Evolutionary conservation across 1,140 invertebrate species (phyloP).

Genomic region (Drosophila trapezifrons): DNA sequence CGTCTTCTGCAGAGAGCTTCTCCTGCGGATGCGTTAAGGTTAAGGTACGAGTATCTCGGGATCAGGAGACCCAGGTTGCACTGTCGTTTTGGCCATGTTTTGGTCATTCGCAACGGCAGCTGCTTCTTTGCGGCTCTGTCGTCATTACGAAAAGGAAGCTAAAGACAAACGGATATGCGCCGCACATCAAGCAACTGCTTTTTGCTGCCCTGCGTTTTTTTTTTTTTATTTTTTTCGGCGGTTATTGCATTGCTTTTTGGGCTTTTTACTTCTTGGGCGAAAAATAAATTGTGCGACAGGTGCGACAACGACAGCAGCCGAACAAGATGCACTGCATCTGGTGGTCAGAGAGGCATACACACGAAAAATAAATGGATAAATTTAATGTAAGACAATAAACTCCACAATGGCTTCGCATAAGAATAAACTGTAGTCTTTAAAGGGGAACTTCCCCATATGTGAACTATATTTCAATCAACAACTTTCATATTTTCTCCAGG

Average conservation of each 20-base stretch:
- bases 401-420: background rate
- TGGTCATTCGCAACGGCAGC: constrained; percentile 57
- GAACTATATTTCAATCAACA: background rate
- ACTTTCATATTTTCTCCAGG: background rate
- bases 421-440: background rate
- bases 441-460: rapidly evolving
- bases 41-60: constrained; percentile 58
- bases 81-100: constrained; percentile 34
- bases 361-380: background rate
- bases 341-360: constrained; percentile 10
- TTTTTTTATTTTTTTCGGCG: constrained; percentile 48
- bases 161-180: constrained; percentile 81
- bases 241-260: constrained; percentile 65
- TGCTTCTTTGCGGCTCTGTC: constrained; percentile 74
- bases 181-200: constrained; percentile 79
- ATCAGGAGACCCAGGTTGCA: constrained; percentile 50
- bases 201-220: constrained; percentile 37
- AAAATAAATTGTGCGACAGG: constrained; percentile 82
- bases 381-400: background rate
- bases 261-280: constrained; percentile 72
- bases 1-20: constrained; percentile 1
- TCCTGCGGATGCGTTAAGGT: constrained; percentile 12
- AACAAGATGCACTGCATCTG: constrained; percentile 20
- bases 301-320: constrained; percentile 71
- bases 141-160: constrained; percentile 80